phyloP scores from a whole-genome alignment of 1,140 invertebrate species.

The Drosophila biarmipes region DNA sequence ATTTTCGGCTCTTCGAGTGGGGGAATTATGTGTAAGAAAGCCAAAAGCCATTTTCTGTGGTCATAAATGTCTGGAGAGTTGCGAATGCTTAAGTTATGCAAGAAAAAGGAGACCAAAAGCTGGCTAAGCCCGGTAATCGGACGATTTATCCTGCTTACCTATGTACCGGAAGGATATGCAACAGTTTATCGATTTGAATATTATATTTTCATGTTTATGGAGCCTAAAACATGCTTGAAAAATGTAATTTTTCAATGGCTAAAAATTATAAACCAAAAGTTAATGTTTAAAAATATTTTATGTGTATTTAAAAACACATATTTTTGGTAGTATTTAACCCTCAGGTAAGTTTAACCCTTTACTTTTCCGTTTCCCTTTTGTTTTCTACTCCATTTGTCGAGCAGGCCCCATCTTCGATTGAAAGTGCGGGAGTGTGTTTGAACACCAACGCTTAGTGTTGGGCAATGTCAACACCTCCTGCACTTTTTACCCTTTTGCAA shows the following conservation, averaged over 20 bases:
- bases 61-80: conserved; percentile 26
- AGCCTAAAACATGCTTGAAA: neutral
- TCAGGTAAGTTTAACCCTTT: conserved; percentile 27
- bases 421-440: conserved; percentile 5
- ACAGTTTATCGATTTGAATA: conserved; percentile 23
- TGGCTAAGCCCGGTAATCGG: conserved; percentile 11
- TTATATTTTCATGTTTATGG: conserved; percentile 4
- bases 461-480: conserved; percentile 38
- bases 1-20: conserved; percentile 18
- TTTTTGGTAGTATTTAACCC: neutral
- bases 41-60: conserved; percentile 18
- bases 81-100: conserved; percentile 8
- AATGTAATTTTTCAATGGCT: neutral
- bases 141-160: conserved; percentile 27
- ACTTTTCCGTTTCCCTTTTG: conserved; percentile 57
- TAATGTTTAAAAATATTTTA: too few species aligned
- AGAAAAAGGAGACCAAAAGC: neutral
- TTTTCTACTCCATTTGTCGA: conserved; percentile 60
- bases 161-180: neutral
- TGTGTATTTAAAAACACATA: neutral
- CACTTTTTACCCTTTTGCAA: too few species aligned
- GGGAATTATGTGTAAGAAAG: neutral
- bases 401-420: conserved; percentile 34
- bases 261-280: too few species aligned
- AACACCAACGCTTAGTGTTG: conserved; percentile 24